Conservation (phyloP, 1,140 invertebrate genomes). For the Papilio polytes region DNA sequence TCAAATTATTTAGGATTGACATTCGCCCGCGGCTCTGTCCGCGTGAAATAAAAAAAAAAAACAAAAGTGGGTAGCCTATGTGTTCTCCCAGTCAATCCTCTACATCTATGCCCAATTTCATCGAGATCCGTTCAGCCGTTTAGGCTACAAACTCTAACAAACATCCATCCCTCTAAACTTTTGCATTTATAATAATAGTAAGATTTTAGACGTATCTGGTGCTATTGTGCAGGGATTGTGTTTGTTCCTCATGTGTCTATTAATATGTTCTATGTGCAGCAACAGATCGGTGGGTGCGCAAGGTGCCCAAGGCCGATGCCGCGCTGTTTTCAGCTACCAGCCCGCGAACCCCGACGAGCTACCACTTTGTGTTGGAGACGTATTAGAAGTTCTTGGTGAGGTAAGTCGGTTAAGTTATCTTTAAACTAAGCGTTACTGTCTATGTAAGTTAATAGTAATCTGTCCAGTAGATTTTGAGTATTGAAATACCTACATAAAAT, state of each 20-base stretch:
- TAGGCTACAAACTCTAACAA: too few species aligned
- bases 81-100: too few species aligned
- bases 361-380: conserved; percentile 92
- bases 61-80: too few species aligned
- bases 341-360: conserved; percentile 97
- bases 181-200: too few species aligned
- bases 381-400: conserved; percentile 94
- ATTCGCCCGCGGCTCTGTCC: too few species aligned
- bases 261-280: conserved; percentile 14
- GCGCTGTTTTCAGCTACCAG: conserved; percentile 95
- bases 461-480: too few species aligned
- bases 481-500: too few species aligned
- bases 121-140: too few species aligned
- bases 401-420: conserved; percentile 72
- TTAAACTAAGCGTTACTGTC: not conserved
- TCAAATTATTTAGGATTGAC: not conserved
- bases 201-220: not conserved
- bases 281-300: conserved; percentile 77
- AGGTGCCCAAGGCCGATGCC: conserved; percentile 88
- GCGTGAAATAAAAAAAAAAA: too few species aligned
- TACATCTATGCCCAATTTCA: too few species aligned
- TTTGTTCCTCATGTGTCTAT: not conserved
- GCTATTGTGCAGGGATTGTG: not conserved
- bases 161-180: too few species aligned
- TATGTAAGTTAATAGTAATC: too few species aligned